Evolutionary conservation across 2,113 vertebrate species (phyloP), one percentile per base, ranked within the genome.

Genomic region (Brachyhypopomus gauderio): DNA sequence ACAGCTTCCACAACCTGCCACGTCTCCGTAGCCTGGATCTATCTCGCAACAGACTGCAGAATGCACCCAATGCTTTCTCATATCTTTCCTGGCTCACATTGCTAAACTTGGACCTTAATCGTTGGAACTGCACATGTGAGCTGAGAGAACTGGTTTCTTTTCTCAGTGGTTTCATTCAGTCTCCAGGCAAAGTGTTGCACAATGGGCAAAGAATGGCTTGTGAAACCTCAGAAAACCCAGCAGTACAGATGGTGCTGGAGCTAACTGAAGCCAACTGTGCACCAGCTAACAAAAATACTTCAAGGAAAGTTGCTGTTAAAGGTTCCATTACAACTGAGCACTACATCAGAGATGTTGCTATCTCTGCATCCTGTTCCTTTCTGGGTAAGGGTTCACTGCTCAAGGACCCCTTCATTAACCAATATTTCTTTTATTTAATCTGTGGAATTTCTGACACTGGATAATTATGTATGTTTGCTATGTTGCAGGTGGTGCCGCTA

Each of bases 111-210:
- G 92, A 93, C 48, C 87, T 90, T 23, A 95, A 95, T 83, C 87
- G 72, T 2, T 95, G 94, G 95, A 92, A 90, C 85, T 95, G 95
- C 78, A 91, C 90, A 12, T 96, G 95, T 71, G 90, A 92, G 71
- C 91, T 95, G 56, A 77, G 91, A 72, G 91, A 90, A 0, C 85
- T 94, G 14, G 88, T 89, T 0, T 23, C 23, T 1, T 93, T 95
- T 84, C 90, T 95, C 81, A 91, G 91, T 63, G 90, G 79, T 78
- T 95, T 91, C 48, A 69, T 90, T 1, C 90, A 90, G 82, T 89
- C 91, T 62, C 90, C 93, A 1, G 88, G 88, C 72, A 90, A 82
- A 82, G 91, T 81, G 0, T 89, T 93, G 41, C 87, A 85, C 75
- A 92, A 92, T 36, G 91, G 90, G 71, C 87, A 88, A 5, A 82